Percentiles rank a stretch among this genome's conserved stretches.
Conservation (phyloP, 2,797 vertebrate genomes). For the Rhabdomys pumilio region DNA sequence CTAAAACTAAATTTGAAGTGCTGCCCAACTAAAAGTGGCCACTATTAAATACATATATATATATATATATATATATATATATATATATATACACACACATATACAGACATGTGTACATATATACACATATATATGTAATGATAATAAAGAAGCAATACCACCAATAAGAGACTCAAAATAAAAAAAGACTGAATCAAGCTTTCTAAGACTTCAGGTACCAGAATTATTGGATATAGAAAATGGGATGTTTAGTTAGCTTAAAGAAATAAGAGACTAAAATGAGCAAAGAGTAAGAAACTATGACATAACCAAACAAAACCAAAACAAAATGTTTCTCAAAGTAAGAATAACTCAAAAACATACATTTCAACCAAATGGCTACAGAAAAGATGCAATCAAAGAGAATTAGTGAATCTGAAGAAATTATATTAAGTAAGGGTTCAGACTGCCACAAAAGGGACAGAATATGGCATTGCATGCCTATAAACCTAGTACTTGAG, state of each 20-base stretch:
- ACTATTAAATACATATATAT: background rate
- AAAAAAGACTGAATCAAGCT: conserved; percentile 22
- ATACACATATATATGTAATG: background rate
- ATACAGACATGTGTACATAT: background rate
- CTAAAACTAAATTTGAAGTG: conserved; percentile 52
- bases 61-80: too few relatives aligned
- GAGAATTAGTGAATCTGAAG: conserved; percentile 22
- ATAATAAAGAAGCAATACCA: background rate
- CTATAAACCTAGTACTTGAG: background rate
- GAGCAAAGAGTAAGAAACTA: conserved; percentile 51
- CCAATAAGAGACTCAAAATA: conserved; percentile 11
- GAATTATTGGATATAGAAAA: conserved; percentile 36
- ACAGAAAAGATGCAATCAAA: conserved; percentile 59
- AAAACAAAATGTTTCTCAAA: conserved; percentile 63
- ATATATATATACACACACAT: background rate
- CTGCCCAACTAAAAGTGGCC: conserved; percentile 57
- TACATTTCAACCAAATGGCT: conserved; percentile 9
- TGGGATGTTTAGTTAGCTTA: conserved; percentile 45
- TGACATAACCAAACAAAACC: conserved; percentile 60
- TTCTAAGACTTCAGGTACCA: conserved; percentile 56
- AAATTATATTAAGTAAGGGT: conserved; percentile 17
- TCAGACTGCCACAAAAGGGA: conserved; percentile 28
- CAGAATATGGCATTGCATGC: background rate
- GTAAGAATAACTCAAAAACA: conserved; percentile 54
- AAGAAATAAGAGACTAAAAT: conserved; percentile 53